Conservation (phyloP, 30 jellyfish, hydroid and myxozoan genomes). For the Haliclystus octoradiatus region DNA sequence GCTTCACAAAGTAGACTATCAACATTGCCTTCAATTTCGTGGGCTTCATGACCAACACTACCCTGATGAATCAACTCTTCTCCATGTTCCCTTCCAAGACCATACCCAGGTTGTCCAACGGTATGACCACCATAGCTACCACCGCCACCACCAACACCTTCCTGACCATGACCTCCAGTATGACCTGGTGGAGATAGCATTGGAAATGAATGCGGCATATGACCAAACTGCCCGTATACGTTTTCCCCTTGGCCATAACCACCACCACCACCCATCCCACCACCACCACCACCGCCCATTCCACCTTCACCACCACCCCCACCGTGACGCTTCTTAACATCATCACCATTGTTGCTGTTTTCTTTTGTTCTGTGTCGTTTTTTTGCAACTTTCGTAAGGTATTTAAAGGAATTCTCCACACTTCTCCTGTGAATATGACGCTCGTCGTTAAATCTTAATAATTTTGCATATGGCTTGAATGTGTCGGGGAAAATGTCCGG, state of each 20-base stretch:
- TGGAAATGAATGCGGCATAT: background rate
- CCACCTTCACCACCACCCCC: slow-evolving; percentile 23
- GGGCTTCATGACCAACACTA: background rate
- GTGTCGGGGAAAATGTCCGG: background rate
- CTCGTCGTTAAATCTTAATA: background rate
- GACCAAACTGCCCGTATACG: slow-evolving; percentile 1
- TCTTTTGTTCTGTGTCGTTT: background rate
- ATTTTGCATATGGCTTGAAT: background rate
- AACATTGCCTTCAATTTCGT: slow-evolving; percentile 3
- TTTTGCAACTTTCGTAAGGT: background rate
- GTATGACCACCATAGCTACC: background rate
- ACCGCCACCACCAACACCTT: slow-evolving; percentile 9
- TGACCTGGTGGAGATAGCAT: slow-evolving; percentile 1
- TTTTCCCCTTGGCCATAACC: slow-evolving; percentile 5
- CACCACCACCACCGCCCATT: slow-evolving; percentile 2
- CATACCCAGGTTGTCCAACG: background rate
- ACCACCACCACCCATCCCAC: slow-evolving; percentile 16
- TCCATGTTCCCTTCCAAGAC: slow-evolving; percentile 4
- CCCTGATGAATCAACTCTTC: background rate
- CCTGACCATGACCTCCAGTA: slow-evolving; percentile 5
- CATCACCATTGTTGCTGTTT: slow-evolving; percentile 8
- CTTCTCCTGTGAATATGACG: background rate
- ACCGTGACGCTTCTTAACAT: slow-evolving; percentile 8
- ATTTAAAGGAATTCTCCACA: too few species aligned
- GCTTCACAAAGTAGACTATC: slow-evolving; percentile 1